Evolutionary conservation across 2,797 vertebrate species (phyloP).

Genomic region (Chelon labrosus): DNA sequence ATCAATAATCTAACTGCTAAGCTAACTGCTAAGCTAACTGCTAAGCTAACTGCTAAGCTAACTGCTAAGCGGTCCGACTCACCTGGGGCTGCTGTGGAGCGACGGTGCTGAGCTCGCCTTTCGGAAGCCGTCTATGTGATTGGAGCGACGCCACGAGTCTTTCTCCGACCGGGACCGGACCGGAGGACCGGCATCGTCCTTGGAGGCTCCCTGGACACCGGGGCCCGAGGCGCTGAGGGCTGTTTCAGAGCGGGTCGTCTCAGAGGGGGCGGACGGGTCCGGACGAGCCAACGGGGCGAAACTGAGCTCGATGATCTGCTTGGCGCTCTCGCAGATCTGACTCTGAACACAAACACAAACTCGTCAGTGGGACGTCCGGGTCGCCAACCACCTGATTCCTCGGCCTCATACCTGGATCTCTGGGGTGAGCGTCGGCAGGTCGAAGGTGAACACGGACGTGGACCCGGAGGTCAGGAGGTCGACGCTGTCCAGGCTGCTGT

Average conservation of each 20-base stretch:
- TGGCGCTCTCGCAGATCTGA: slow-evolving; percentile 89
- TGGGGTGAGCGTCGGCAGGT: slow-evolving; percentile 90
- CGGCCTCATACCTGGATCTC: slow-evolving; percentile 86
- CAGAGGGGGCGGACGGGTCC: slow-evolving; percentile 26
- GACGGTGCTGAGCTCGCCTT: slow-evolving; percentile 71
- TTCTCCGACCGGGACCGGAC: slow-evolving; percentile 48
- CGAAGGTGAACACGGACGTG: slow-evolving; percentile 93
- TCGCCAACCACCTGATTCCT: too few relatives aligned
- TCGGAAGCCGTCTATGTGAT: slow-evolving; percentile 67
- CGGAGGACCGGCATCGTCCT: slow-evolving; percentile 49
- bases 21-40: too few relatives aligned
- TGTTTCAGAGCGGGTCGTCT: slow-evolving; percentile 62
- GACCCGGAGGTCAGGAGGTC: slow-evolving; percentile 93
- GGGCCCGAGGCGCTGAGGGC: slow-evolving; percentile 42
- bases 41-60: too few relatives aligned
- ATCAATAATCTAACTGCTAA: too few relatives aligned
- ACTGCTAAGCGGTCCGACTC: slow-evolving; percentile 24
- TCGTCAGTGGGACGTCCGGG: neutral
- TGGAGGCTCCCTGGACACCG: slow-evolving; percentile 34
- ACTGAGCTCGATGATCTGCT: slow-evolving; percentile 88
- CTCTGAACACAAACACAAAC: slow-evolving; percentile 73
- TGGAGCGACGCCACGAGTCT: slow-evolving; percentile 51
- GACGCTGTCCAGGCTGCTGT: slow-evolving; percentile 94
- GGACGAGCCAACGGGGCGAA: slow-evolving; percentile 88
- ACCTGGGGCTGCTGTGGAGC: slow-evolving; percentile 66